phyloP scores from a whole-genome alignment of 2,113 vertebrate genomes.

The Anguilla rostrata region DNA sequence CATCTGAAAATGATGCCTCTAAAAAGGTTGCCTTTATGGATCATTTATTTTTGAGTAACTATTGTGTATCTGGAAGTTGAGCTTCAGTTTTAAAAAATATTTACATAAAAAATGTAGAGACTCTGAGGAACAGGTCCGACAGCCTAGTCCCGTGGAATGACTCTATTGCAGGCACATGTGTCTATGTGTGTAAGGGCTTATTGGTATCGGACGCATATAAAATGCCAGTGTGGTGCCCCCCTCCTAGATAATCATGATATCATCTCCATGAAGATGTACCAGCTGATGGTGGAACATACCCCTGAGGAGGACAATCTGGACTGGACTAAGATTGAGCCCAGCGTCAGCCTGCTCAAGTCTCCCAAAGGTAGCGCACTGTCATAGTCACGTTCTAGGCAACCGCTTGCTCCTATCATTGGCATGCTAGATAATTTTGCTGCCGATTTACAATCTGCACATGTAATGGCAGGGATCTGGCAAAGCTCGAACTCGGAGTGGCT shows the following conservation, averaged over 20 bases:
- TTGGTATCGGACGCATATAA: not conserved
- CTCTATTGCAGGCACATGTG: not conserved
- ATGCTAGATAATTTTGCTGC: not conserved
- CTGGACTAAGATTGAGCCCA: constrained; percentile 98
- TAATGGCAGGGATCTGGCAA: too few species aligned
- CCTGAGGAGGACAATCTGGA: constrained; percentile 88
- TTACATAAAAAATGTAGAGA: too few species aligned
- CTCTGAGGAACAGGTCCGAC: too few species aligned
- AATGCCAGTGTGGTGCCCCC: not conserved
- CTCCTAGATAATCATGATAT: constrained; percentile 92
- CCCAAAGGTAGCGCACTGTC: constrained; percentile 81
- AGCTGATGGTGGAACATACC: constrained; percentile 94
- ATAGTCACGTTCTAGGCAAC: not conserved
- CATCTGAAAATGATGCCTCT: too few species aligned
- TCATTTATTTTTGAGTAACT: too few species aligned
- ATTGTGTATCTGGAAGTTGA: too few species aligned
- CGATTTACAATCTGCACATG: not conserved
- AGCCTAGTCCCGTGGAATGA: too few species aligned
- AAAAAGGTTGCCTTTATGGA: too few species aligned
- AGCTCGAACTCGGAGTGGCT: too few species aligned
- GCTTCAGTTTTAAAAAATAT: too few species aligned
- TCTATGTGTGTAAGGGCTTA: too few species aligned
- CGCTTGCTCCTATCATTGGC: not conserved
- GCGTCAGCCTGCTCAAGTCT: constrained; percentile 90
- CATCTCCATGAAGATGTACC: constrained; percentile 98